These are phyloP conservation scores for Melanophora roralis DNA, from an alignment of 2,888 invertebrate species.

Conservation along the genomic window DNA sequence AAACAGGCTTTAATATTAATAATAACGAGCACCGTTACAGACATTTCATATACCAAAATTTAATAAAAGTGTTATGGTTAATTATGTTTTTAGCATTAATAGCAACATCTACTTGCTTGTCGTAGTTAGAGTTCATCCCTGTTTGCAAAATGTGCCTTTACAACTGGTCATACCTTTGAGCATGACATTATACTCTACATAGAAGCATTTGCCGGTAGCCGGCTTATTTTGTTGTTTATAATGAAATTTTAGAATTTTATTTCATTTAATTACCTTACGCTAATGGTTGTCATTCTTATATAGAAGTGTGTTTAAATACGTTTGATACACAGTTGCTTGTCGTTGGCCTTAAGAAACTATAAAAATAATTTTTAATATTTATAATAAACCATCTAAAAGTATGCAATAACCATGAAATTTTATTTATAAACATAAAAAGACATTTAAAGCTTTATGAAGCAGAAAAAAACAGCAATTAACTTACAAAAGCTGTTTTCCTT, in stretches of 20 bases:
- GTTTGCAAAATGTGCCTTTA: not conserved
- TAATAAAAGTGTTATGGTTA: slow-evolving; percentile 49
- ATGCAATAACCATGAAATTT: slow-evolving; percentile 26
- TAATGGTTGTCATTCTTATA: slow-evolving; percentile 1
- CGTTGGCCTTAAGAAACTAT: slow-evolving; percentile 22
- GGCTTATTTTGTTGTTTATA: not conserved
- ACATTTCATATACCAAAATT: not conserved
- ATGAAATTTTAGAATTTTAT: slow-evolving; percentile 23
- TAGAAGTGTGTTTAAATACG: not conserved
- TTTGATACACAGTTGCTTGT: not conserved
- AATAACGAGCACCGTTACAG: not conserved
- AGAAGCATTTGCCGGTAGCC: slow-evolving; percentile 14
- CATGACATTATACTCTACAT: not conserved
- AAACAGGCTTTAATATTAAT: not conserved
- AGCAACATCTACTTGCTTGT: not conserved
- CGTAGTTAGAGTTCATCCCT: not conserved
- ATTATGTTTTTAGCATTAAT: slow-evolving; percentile 26
- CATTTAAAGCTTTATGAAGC: not conserved
- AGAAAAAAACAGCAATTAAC: slow-evolving; percentile 4
- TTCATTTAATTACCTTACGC: slow-evolving; percentile 44
- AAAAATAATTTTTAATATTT: slow-evolving; percentile 37
- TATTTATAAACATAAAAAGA: slow-evolving; percentile 9
- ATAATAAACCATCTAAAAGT: slow-evolving; percentile 22
- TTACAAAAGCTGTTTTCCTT: not conserved
- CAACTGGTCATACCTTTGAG: not conserved